Evolutionary conservation across 2,113 vertebrate genomes (phyloP), one percentile per base, ranked within the genome.

Genomic region (Plotosus lineatus): DNA sequence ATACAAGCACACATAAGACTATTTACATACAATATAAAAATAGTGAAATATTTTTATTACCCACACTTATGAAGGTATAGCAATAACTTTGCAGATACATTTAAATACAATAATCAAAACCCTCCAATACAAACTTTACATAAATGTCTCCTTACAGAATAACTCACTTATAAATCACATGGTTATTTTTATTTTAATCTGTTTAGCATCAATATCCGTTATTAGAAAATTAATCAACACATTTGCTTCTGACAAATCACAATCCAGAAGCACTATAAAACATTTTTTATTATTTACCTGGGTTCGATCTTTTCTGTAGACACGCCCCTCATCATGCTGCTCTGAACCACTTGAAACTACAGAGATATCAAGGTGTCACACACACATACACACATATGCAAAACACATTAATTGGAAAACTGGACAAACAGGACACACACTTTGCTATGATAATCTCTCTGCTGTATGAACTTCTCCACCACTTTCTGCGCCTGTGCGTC

Each of bases 261-360:
- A 66, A 6, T n/a, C 21, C 63, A n/a, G 21, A 40, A 42, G 6
- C 1, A 23, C 3, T 26, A 68, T n/a, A 40, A 21, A 65, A 10
- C 17, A 21, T 7, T 1, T 36, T 33, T 44, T 44, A 14, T 12
- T 17, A 26, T 0, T 75, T 77, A 99, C 98, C 96, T 96, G 79
- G 97, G 96, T 82, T 98, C 97, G 14, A 97, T 96, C 90, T 93
- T 95, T 81, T 99, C 98, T 12, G 91, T 85, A 8, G 95, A 86
- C 61, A 93, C 88, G 40, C 93, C 96, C 91, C 95, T 96, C 90
- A 98, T 96, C 95, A 98, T 95, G 88, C 93, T 96, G 90, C 84
- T 96, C 92, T 99, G 97, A 72, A 98, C 94, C 44, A 96, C 92
- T 88, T 98, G 97, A 88, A 98, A 99, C 98, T 99, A 92, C 73